A percentile compares a stretch with the other conserved stretches of the same genome.
These are phyloP conservation scores for Protaetia brevitarsis DNA, from an alignment of 1,140 invertebrate genomes.

Conservation along the genomic window DNA sequence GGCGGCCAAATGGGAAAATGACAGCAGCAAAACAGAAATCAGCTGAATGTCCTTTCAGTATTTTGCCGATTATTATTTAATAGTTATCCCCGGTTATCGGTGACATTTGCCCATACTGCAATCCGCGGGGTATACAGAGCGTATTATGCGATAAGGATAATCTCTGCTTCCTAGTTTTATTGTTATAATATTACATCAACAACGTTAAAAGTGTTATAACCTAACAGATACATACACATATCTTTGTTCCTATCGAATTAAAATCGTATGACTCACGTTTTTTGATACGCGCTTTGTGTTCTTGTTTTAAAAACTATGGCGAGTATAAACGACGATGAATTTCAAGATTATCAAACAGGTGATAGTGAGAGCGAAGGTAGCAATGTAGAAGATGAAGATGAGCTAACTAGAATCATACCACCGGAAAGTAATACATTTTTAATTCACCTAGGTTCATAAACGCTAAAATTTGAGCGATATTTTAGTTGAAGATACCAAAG, in stretches of 20 bases:
- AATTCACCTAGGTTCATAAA: background rate
- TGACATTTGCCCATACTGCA: background rate
- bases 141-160: background rate
- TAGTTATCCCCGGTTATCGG: background rate
- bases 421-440: conserved; percentile 41
- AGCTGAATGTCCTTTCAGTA: background rate
- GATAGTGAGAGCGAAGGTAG: conserved; percentile 38
- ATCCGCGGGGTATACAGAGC: background rate
- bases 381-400: conserved; percentile 45
- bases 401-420: conserved; percentile 45
- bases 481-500: conserved; percentile 59
- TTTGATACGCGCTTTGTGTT: no score
- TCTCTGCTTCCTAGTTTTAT: background rate
- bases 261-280: no score
- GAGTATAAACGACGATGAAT: conserved; percentile 27
- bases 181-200: no score
- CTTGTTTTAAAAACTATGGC: no score
- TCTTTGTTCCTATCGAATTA: no score
- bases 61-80: background rate
- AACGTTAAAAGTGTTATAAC: no score
- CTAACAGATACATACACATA: no score
- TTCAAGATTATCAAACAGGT: background rate
- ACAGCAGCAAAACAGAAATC: background rate
- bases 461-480: conserved; percentile 21
- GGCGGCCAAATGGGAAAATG: background rate